These are phyloP conservation scores for Epinotia nisella DNA, from an alignment of 2,888 invertebrate genomes.

Conservation along the genomic window DNA sequence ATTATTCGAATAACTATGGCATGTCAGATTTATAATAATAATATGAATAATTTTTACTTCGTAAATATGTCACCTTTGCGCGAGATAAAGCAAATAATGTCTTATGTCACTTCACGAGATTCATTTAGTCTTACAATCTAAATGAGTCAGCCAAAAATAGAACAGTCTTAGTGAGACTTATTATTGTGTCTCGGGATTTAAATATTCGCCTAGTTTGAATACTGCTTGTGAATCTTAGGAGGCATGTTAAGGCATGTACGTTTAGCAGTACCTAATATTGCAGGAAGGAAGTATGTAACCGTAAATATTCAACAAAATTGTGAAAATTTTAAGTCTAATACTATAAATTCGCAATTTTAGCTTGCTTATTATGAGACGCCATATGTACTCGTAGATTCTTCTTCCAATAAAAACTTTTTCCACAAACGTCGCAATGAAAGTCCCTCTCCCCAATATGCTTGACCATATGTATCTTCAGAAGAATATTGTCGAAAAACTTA, in stretches of 20 bases:
- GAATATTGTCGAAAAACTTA: conserved; percentile 59
- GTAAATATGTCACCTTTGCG: background rate
- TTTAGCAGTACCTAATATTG: background rate
- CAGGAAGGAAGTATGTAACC: no score
- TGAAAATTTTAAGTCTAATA: conserved; percentile 5
- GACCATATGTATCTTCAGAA: conserved; percentile 68
- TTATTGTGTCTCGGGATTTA: background rate
- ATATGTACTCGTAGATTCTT: conserved; percentile 83
- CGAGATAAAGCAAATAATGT: background rate
- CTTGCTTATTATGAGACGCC: conserved; percentile 48
- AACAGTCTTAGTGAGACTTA: background rate
- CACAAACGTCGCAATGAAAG: conserved; percentile 82
- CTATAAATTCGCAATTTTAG: conserved; percentile 35
- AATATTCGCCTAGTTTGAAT: background rate
- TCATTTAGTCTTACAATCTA: background rate
- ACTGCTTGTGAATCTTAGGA: background rate
- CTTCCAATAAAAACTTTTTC: conserved; percentile 80
- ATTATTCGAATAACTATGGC: no score
- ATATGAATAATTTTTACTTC: no score
- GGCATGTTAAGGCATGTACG: background rate
- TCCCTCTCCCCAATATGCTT: conserved; percentile 75
- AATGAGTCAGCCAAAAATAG: background rate
- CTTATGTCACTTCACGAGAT: background rate
- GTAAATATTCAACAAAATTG: background rate
- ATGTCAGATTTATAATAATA: no score